These are phyloP conservation scores for Andrena minutula DNA, from an alignment of 2,888 invertebrate species.

Conservation along the genomic window DNA sequence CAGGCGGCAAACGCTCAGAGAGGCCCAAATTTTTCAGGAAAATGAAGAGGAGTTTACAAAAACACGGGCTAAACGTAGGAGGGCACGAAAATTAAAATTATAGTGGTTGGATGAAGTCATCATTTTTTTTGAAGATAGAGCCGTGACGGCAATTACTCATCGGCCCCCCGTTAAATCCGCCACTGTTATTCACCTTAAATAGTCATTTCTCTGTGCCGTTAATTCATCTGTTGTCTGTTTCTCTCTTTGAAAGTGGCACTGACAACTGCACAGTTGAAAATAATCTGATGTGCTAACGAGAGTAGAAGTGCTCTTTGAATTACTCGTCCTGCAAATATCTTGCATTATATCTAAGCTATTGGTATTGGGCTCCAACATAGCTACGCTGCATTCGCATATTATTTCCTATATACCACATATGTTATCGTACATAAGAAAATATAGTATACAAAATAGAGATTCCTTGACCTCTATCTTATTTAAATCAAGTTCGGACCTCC, in stretches of 20 bases:
- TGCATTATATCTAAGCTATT: neutral
- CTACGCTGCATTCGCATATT: constrained; percentile 45
- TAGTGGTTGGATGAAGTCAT: too few relatives aligned
- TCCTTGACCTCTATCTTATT: neutral
- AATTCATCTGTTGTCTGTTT: constrained; percentile 24
- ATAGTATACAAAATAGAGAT: neutral
- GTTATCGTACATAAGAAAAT: neutral
- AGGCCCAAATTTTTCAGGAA: too few relatives aligned
- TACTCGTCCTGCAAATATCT: neutral
- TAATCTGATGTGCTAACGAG: neutral
- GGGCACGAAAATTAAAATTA: too few relatives aligned
- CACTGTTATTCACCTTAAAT: constrained; percentile 61
- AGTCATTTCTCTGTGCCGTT: constrained; percentile 56
- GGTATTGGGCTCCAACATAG: constrained; percentile 23
- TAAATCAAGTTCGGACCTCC: constrained; percentile 20
- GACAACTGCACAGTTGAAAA: constrained; percentile 33
- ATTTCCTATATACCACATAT: constrained; percentile 47
- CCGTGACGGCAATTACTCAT: too few relatives aligned
- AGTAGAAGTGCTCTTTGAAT: neutral
- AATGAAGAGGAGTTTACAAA: too few relatives aligned
- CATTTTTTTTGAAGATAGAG: too few relatives aligned
- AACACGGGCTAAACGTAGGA: too few relatives aligned
- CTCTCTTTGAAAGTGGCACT: constrained; percentile 29
- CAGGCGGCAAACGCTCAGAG: too few relatives aligned
- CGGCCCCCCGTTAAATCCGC: too few relatives aligned